phyloP scores from a whole-genome alignment of 2,113 vertebrate species.

The Pampusana beccarii region DNA sequence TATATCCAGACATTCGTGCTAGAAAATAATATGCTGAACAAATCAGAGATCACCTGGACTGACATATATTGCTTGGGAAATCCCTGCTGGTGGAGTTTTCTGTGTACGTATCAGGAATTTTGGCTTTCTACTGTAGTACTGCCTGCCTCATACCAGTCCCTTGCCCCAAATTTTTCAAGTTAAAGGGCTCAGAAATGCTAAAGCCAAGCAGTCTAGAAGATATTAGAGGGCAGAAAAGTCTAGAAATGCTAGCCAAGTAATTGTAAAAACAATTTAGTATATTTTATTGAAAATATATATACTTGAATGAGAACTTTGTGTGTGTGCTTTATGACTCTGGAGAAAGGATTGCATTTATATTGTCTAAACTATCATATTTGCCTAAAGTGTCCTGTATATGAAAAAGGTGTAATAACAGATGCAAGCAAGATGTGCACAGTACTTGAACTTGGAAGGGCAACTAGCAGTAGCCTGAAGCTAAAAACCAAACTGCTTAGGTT shows the following conservation, averaged over 20 bases:
- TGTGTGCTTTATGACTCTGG: not conserved
- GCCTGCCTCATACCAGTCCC: not conserved
- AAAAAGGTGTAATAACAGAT: not conserved
- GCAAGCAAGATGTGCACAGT: not conserved
- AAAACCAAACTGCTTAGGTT: not conserved
- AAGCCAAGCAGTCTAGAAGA: not conserved
- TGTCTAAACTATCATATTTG: not conserved
- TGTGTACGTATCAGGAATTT: not conserved
- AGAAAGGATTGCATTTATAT: not conserved
- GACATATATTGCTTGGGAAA: not conserved
- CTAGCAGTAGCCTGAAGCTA: not conserved
- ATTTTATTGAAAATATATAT: not conserved
- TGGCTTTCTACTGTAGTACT: not conserved
- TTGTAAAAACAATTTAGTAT: not conserved
- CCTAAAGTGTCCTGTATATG: not conserved
- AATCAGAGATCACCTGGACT: not conserved
- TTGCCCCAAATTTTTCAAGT: not conserved
- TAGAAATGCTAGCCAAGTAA: not conserved
- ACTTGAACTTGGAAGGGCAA: not conserved
- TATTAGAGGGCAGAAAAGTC: not conserved
- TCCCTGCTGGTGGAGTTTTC: not conserved
- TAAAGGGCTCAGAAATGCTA: not conserved
- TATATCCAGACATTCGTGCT: not conserved
- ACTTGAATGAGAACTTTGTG: not conserved
- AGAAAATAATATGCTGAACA: not conserved